phyloP scores from a whole-genome alignment of 2,888 invertebrate genomes.

The Nomada flava region DNA sequence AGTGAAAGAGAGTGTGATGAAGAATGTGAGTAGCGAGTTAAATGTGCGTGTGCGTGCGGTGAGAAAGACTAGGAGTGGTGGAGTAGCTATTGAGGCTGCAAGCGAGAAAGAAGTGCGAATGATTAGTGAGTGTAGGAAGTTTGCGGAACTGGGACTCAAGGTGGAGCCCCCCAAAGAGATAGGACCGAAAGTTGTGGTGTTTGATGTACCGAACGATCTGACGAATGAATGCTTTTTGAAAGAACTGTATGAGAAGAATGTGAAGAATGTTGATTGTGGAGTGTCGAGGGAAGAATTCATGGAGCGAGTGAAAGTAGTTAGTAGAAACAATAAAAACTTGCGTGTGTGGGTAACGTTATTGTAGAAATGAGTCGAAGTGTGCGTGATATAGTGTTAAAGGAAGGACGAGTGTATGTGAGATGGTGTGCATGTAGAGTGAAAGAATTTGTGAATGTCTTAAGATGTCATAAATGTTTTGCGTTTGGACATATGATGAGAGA shows the following conservation, averaged over 20 bases:
- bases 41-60: not conserved
- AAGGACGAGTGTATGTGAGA: not conserved
- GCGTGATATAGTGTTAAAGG: not conserved
- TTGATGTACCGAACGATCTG: slow-evolving; percentile 21
- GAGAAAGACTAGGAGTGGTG: slow-evolving; percentile 10
- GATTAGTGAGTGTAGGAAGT: not conserved
- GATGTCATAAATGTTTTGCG: not conserved
- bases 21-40: not conserved
- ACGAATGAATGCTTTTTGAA: not conserved
- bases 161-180: not conserved
- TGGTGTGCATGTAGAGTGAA: too few species aligned
- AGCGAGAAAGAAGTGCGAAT: not conserved
- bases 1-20: not conserved
- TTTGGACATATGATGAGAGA: slow-evolving; percentile 22
- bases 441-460: too few species aligned
- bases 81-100: slow-evolving; percentile 2
- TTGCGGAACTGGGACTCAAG: not conserved
- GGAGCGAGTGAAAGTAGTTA: too few species aligned
- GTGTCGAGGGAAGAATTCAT: too few species aligned
- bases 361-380: not conserved
- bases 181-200: not conserved
- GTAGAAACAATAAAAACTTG: too few species aligned
- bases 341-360: not conserved
- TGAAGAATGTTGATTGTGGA: not conserved
- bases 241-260: slow-evolving; percentile 15